Evolutionary conservation across 2,797 vertebrate species (phyloP), one percentile per base, ranked within the genome.

Genomic region (Sternotherus odoratus): DNA sequence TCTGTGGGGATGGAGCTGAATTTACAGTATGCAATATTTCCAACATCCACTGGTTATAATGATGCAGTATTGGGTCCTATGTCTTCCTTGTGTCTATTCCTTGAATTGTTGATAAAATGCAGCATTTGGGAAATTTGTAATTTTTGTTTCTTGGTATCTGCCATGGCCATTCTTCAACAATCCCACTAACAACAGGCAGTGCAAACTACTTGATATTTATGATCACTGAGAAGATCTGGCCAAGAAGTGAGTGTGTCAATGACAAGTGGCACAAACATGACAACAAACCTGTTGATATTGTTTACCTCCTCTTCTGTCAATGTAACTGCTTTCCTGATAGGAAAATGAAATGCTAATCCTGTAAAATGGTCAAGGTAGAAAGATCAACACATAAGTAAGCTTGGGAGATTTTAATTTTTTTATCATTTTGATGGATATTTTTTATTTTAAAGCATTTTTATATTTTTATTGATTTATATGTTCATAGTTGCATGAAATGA

Each of bases 281-380:
- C 87, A 89, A 30, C 79, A 4, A 4, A 50, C 36, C 2, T 8
- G 43, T 43, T 43, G 13, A 48, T 48, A 48, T 48, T 48, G 46
- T 48, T 48, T 10, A 48, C 46, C 46, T 48, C 9, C 46, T 48
- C 46, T 48, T 48, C 46, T 48, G 46, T 48, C 15, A 33, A 60
- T 33, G 57, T 60, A 60, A 33, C 30, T 60, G 3, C 30, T 60
- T 60, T 83, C 60, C 86, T 90, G 82, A 66, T 92, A 77, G 28
- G 36, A 46, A 33, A 82, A 72, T 9, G 12, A 48, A 82, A 39
- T 11, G 60, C 19, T 63, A 26, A 4, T 12, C 49, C 78, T 77
- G 63, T 82, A 91, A 79, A 91, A 48, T 1, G 3, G 56, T 19
- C 11, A 1, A 0, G 69, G 28, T 56, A 63, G 51, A 80, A 66